Evolutionary conservation across 35 echinoderm and acorn worm genomes (phyloP).

Genomic region (Heliocidaris tuberculata): DNA sequence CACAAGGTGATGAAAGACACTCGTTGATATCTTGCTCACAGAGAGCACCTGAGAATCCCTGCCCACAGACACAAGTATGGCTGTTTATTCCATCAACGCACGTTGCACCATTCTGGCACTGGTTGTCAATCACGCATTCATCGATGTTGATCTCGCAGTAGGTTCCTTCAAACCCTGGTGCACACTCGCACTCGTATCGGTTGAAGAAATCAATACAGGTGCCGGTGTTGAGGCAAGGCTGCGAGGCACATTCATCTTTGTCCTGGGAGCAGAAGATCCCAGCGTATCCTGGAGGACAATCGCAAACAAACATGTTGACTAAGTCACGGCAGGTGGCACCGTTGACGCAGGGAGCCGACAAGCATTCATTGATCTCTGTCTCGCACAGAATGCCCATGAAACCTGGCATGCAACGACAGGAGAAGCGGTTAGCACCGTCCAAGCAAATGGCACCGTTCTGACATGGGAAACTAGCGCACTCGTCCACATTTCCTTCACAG

Average conservation of each 20-base stretch:
- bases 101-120: slow-evolving; percentile 69
- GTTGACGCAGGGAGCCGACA: slow-evolving; percentile 76
- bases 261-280: slow-evolving; percentile 72
- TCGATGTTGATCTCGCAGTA: slow-evolving; percentile 70
- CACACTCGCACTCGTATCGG: slow-evolving; percentile 58
- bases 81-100: slow-evolving; percentile 72
- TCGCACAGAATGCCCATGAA: slow-evolving; percentile 68
- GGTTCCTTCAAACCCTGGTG: slow-evolving; percentile 63
- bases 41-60: slow-evolving; percentile 64
- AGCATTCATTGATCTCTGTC: slow-evolving; percentile 80
- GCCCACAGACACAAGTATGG: slow-evolving; percentile 59
- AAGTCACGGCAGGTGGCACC: slow-evolving; percentile 67
- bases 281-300: slow-evolving; percentile 62
- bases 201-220: slow-evolving; percentile 65
- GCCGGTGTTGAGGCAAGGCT: slow-evolving; percentile 72
- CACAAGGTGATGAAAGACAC: slow-evolving; percentile 75
- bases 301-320: slow-evolving; percentile 65
- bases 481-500: slow-evolving; percentile 81
- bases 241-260: slow-evolving; percentile 79
- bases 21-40: slow-evolving; percentile 77
- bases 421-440: slow-evolving; percentile 74
- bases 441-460: slow-evolving; percentile 77
- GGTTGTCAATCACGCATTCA: slow-evolving; percentile 56
- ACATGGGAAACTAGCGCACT: slow-evolving; percentile 80
- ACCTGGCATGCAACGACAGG: slow-evolving; percentile 64